Conservation (phyloP, 2,113 vertebrate species). For the Lonchura striata region DNA sequence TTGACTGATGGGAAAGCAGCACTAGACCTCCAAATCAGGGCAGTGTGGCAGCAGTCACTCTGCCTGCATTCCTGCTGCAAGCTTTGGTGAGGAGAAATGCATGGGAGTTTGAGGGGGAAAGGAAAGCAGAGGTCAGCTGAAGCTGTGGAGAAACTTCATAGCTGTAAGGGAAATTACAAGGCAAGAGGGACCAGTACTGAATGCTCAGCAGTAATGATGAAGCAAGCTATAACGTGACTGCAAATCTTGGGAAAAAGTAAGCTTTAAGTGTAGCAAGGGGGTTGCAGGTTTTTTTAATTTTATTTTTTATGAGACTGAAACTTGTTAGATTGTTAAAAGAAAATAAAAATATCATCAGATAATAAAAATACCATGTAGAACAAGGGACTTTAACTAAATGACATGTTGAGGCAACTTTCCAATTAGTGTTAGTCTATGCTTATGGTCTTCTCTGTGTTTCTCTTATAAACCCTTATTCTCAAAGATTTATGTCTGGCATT, state of each 20-base stretch:
- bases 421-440: background rate
- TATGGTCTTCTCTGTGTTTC: background rate
- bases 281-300: background rate
- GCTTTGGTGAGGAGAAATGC: background rate
- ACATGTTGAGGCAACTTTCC: background rate
- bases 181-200: background rate
- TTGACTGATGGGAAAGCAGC: background rate
- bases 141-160: background rate
- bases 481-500: background rate
- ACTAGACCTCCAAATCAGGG: background rate
- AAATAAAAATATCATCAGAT: background rate
- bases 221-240: background rate
- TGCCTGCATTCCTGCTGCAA: background rate
- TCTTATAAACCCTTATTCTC: background rate
- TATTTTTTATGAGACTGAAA: background rate
- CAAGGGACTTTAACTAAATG: background rate
- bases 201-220: background rate
- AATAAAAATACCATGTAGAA: background rate
- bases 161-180: background rate
- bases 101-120: background rate
- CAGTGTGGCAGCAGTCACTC: fast-evolving
- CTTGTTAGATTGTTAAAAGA: background rate
- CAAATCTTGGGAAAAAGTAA: background rate
- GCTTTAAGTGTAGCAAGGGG: background rate
- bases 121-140: background rate